phyloP scores from a whole-genome alignment of 2,797 vertebrate genomes.

The Brachyrhaphis roseni region DNA sequence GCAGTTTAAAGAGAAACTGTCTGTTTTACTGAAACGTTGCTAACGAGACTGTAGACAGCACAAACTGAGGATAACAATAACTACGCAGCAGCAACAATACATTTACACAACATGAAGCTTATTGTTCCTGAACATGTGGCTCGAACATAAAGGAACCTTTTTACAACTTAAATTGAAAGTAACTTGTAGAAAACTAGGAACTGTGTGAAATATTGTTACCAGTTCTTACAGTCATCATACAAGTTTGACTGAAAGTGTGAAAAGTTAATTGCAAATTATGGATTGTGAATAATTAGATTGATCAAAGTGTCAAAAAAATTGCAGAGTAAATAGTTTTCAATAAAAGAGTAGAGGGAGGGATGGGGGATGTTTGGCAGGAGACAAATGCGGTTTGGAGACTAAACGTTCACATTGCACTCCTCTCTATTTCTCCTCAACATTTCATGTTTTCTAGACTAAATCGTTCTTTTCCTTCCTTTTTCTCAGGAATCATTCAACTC shows the following conservation, averaged over 20 bases:
- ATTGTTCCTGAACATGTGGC: not conserved
- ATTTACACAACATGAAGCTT: not conserved
- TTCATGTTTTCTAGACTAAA: not conserved
- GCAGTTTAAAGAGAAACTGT: not conserved
- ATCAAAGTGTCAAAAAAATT: not conserved
- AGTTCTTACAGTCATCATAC: not conserved
- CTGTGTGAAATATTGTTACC: not conserved
- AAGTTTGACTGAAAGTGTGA: not conserved
- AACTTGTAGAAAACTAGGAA: not conserved
- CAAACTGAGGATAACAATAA: not conserved
- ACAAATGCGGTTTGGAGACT: constrained; percentile 54
- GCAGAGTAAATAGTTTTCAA: constrained; percentile 51
- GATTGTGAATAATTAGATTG: not conserved
- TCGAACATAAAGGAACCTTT: not conserved
- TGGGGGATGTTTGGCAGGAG: constrained; percentile 41
- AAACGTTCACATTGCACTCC: constrained; percentile 28
- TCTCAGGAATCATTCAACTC: constrained; percentile 39
- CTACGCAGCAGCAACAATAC: not conserved
- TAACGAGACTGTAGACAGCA: not conserved
- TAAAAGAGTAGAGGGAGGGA: constrained; percentile 12
- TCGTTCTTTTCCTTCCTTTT: not conserved
- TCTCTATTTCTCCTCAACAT: constrained; percentile 10
- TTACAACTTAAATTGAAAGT: no score
- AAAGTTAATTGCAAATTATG: not conserved
- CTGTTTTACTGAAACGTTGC: not conserved